Base-by-base conservation (phyloP, 2,797 vertebrate species). In the Forpus xanthops region DNA sequence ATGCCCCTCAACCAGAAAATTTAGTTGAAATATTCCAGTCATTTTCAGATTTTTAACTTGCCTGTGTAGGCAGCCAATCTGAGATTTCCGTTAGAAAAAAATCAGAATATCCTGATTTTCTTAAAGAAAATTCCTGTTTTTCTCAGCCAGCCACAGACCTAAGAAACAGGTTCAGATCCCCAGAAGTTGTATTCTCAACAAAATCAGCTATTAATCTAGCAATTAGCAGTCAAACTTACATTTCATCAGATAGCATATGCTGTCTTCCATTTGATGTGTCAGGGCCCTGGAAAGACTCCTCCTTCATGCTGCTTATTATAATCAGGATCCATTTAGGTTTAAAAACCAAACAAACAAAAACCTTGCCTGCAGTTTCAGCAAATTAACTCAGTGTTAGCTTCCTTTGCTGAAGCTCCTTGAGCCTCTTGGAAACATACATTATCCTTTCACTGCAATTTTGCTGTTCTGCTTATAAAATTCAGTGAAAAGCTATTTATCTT, bases 401-500 rank as follows among this genome's bases (percentile, higher is more conserved):
- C 33, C 37, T 90, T 67, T 65, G 35, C 3, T 93, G 68, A 90
- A 87, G 56, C 20, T 78, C 62, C 33, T 82, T 35, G 2, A 77
- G 49, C 23, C 31, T 75, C 50, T 17, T 68, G n/a, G 52, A 80
- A 90, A 80, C 20, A 52, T 9, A n/a, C 3, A 41, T 80, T 87
- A 74, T 79, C 47, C 76, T 11, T 44, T 50, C 28, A 41, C 50
- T 76, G 42, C 39, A 6, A 18, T 68, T 67, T 89, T 79, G 39
- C 31, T 76, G n/a, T 45, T 77, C 81, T 70, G 53, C 52, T 44
- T 50, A 71, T 41, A 66, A 87, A 71, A 64, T 52, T 47, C 61
- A 80, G 1, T n/a, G 28, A 94, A 90, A 89, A 90, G 42, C 68
- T 87, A 41, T 89, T 91, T 88, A 92, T 89, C 45, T 67, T 74